Base-by-base conservation (phyloP, 2,888 invertebrate species). In the Xanthia icteritia region DNA sequence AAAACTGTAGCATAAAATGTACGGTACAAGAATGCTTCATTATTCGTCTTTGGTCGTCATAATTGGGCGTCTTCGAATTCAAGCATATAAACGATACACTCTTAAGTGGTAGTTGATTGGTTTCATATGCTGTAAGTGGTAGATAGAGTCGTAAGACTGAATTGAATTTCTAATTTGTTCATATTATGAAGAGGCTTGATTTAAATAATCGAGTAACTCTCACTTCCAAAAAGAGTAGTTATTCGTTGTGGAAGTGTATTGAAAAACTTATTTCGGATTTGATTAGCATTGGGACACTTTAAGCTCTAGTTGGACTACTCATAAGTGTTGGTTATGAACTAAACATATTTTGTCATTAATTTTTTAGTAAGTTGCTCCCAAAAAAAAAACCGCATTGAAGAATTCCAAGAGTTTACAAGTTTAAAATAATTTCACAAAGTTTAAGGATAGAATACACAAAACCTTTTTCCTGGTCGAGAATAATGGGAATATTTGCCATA, bases 71-170 rank as follows among this genome's bases (percentile, higher is more conserved):
- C 66, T 70, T 79, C 54, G 48, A 76, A 71, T 83, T 73, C 67
- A 39, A 71, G 60, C 60, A 31, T 68, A 75, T 67, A 70, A 71
- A 82, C 64, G 60, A 74, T 60, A 54, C 58, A 56, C n/a, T 80
- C 60, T 39, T 64, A 86, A 71, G 70, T 76, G 65, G 73, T 74
- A 39, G 65, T 76, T 77, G 77, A 84, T 85, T 77, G 75, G 65
- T 73, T 63, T 65, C 58, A 85, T 78, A 85, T 73, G 81, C 67
- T 70, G 65, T 71, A 71, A 73, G 70, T 76, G 75, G 75, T 56
- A 66, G 58, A 87, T 79, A 72, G n/a, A 72, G 56, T 36, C 73
- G 70, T 64, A 54, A 63, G 39, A 67, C 60, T 42, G 65, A 63
- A 81, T 60, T 69, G 8, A 65, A 74, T 76, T 72, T 76, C 13